Percentiles rank a stretch among this genome's conserved stretches.
Conservation (phyloP, 1,140 invertebrate genomes). For the Vollenhovia emeryi region DNA sequence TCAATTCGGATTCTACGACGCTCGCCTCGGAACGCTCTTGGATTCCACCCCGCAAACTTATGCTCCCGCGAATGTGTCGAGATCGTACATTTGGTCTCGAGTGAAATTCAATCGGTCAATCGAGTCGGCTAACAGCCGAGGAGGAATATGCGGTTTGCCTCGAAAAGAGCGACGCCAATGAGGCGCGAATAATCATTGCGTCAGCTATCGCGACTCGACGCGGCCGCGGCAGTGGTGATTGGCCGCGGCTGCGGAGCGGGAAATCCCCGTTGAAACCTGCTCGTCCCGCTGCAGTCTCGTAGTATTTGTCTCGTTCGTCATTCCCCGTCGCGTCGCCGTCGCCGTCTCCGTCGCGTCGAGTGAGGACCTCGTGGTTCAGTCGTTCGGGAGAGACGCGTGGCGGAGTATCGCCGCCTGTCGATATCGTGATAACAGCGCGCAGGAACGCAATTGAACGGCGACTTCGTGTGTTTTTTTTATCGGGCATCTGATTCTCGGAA, state of each 20-base stretch:
- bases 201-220: constrained; percentile 57
- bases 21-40: too few relatives aligned
- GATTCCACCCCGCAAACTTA: not conserved
- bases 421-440: constrained; percentile 5
- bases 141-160: not conserved
- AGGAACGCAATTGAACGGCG: too few relatives aligned
- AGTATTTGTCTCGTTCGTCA: constrained; percentile 53
- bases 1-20: too few relatives aligned
- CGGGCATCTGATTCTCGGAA: not conserved
- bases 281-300: constrained; percentile 39
- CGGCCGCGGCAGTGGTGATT: constrained; percentile 63
- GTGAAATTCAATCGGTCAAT: too few relatives aligned
- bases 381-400: not conserved
- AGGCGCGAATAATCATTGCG: constrained; percentile 64
- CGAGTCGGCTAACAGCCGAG: not conserved
- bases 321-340: not conserved
- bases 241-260: constrained; percentile 71
- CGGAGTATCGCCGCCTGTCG: not conserved
- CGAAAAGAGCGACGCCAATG: constrained; percentile 63
- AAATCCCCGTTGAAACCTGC: constrained; percentile 77
- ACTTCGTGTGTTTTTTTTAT: not conserved
- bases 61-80: not conserved
- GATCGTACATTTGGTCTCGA: too few relatives aligned
- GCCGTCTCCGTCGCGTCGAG: not conserved
- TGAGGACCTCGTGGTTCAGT: constrained; percentile 39